Evolutionary conservation across 2,113 vertebrate genomes (phyloP).

Genomic region (Helogale parvula): DNA sequence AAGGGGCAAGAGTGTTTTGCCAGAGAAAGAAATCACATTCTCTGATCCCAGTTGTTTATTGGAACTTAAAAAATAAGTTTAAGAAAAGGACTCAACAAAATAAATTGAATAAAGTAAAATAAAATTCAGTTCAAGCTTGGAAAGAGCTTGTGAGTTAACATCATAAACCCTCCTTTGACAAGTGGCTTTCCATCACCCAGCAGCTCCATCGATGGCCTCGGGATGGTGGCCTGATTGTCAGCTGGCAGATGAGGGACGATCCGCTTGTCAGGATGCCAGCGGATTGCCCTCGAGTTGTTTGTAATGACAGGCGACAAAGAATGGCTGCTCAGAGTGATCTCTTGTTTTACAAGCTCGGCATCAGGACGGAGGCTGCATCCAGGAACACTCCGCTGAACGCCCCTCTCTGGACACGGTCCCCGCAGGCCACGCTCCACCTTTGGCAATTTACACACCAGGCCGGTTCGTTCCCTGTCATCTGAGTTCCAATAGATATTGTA

Average conservation of each 20-base stretch:
- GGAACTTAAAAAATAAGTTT: constrained; percentile 46
- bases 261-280: constrained; percentile 85
- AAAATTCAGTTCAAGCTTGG: constrained; percentile 33
- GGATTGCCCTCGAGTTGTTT: constrained; percentile 82
- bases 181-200: constrained; percentile 86
- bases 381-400: background rate
- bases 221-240: constrained; percentile 90
- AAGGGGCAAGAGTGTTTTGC: background rate
- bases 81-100: background rate
- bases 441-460: background rate
- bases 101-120: constrained; percentile 65
- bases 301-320: constrained; percentile 83
- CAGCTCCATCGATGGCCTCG: constrained; percentile 88
- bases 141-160: constrained; percentile 34
- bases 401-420: background rate
- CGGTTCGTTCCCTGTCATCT: background rate
- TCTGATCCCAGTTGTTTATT: background rate
- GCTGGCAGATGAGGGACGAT: constrained; percentile 90
- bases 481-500: background rate
- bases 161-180: constrained; percentile 81
- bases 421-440: background rate
- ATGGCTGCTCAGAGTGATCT: constrained; percentile 86
- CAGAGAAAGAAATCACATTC: constrained; percentile 35
- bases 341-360: constrained; percentile 84
- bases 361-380: constrained; percentile 31